phyloP scores from a whole-genome alignment of 2,797 vertebrate genomes.

The Potorous gilbertii region DNA sequence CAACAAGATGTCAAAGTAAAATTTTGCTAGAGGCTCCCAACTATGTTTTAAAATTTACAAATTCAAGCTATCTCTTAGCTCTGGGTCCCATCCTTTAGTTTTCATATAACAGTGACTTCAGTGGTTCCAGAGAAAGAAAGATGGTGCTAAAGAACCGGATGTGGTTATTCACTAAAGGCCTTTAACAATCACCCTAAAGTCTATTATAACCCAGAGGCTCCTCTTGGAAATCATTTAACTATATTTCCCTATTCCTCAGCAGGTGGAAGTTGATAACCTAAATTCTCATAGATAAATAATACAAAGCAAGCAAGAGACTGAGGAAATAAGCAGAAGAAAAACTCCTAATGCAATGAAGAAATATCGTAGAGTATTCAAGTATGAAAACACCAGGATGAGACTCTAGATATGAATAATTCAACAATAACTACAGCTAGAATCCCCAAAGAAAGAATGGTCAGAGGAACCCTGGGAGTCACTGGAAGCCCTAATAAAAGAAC shows the following conservation, averaged over 20 bases:
- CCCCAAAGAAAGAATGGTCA: conserved; percentile 1
- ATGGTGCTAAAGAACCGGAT: not conserved
- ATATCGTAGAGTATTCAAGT: not conserved
- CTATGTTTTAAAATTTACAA: not conserved
- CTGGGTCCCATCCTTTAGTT: not conserved
- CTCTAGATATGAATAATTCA: not conserved
- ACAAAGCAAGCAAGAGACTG: not conserved
- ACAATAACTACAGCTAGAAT: not conserved
- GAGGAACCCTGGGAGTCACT: not conserved
- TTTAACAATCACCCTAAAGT: not conserved
- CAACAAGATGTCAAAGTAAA: not conserved
- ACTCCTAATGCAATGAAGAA: not conserved
- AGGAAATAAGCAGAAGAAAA: not conserved
- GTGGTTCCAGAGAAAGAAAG: not conserved
- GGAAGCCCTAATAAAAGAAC: not conserved
- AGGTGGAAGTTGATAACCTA: not conserved
- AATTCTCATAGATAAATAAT: not conserved
- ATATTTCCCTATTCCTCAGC: not conserved
- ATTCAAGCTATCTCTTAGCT: not conserved
- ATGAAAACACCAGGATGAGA: not conserved
- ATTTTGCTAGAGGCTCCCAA: not conserved
- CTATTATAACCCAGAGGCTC: not conserved
- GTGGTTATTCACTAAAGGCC: not conserved
- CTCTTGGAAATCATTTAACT: not conserved
- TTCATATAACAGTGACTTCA: not conserved